phyloP scores from a whole-genome alignment of 2,888 invertebrate species.

The Ypsolopha scabrella region DNA sequence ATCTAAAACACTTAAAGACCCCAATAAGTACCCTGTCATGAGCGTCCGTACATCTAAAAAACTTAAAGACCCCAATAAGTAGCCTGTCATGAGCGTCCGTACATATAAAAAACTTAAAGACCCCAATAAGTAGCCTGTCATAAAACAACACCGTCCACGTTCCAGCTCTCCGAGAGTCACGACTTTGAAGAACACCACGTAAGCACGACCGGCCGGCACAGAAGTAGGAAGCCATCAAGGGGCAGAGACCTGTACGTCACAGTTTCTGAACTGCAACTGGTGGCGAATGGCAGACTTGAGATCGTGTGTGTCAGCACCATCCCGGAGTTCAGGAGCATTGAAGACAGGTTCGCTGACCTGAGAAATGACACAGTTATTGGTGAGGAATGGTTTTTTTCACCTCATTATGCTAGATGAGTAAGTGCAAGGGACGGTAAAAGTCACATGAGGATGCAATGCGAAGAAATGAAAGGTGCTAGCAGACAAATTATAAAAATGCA shows the following conservation, averaged over 20 bases:
- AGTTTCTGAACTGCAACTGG: constrained; percentile 77
- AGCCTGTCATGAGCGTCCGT: too few species aligned
- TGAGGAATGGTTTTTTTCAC: constrained; percentile 49
- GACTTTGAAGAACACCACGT: constrained; percentile 29
- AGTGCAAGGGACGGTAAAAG: too few species aligned
- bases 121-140: too few species aligned
- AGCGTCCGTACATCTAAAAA: too few species aligned
- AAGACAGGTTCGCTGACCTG: constrained; percentile 80
- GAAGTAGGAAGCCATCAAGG: constrained; percentile 56
- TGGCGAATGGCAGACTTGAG: constrained; percentile 76
- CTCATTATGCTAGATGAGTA: too few species aligned
- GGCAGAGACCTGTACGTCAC: constrained; percentile 76
- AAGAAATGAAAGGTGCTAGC: too few species aligned
- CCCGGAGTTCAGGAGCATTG: constrained; percentile 78
- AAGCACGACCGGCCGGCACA: constrained; percentile 43
- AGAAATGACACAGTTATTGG: constrained; percentile 79
- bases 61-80: too few species aligned
- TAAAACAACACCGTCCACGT: constrained; percentile 7
- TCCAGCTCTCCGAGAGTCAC: constrained; percentile 30
- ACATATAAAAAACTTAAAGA: too few species aligned
- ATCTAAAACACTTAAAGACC: too few species aligned
- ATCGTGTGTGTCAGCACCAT: constrained; percentile 85
- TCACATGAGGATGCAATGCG: too few species aligned
- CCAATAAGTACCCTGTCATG: too few species aligned
- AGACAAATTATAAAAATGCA: too few species aligned